A percentile compares a stretch with the other conserved stretches of the same genome.
phyloP scores from a whole-genome alignment of 2,113 vertebrate species.

The Hipposideros armiger region DNA sequence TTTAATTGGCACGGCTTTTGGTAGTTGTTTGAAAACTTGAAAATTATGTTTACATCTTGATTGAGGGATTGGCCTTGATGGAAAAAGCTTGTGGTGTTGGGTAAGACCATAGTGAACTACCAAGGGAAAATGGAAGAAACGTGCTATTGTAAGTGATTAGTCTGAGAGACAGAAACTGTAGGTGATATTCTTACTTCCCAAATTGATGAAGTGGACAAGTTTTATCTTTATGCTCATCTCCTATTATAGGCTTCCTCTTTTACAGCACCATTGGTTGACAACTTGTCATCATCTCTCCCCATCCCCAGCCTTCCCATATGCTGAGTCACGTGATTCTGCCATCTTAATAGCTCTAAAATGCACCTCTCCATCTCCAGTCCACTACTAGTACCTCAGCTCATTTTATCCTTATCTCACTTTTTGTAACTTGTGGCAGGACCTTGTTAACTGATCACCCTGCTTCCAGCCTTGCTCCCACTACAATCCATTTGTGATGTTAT shows the following conservation, averaged over 20 bases:
- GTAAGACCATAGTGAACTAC: neutral
- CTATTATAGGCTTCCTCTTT: neutral
- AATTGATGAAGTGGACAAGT: neutral
- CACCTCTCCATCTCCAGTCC: neutral
- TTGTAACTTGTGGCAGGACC: neutral
- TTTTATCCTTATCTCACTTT: neutral
- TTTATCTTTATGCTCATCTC: neutral
- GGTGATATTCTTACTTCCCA: neutral
- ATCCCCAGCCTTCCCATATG: neutral
- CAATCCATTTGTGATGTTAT: neutral
- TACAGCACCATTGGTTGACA: neutral
- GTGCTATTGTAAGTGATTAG: neutral
- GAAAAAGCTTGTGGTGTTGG: neutral
- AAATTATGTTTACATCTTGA: neutral
- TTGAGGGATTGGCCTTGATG: neutral
- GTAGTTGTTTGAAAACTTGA: slow-evolving; percentile 21
- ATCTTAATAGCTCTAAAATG: neutral
- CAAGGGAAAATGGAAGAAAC: neutral
- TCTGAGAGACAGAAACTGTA: neutral
- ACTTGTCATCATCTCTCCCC: neutral
- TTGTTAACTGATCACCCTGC: neutral
- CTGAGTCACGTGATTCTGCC: neutral
- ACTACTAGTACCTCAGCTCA: neutral
- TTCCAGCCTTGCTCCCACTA: neutral
- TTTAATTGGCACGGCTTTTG: neutral